Conservation (phyloP, 2,113 vertebrate genomes). For the Xiphorhynchus elegans region DNA sequence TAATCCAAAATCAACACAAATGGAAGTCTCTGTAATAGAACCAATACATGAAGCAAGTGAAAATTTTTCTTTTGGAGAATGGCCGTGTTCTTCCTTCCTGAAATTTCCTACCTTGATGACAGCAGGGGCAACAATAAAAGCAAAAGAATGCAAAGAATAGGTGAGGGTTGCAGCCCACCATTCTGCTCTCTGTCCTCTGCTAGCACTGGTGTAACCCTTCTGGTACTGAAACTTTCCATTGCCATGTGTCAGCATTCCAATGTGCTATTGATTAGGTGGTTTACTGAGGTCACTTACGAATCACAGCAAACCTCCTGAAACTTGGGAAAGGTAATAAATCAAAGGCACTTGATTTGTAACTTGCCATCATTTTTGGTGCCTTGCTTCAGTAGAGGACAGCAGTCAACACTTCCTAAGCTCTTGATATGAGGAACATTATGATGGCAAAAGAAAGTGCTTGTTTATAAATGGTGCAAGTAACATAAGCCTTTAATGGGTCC, state of each 20-base stretch:
- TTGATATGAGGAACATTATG: not conserved
- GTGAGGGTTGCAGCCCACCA: not conserved
- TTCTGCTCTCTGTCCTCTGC: not conserved
- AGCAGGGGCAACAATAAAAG: not conserved
- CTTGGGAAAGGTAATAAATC: not conserved
- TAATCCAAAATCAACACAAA: not conserved
- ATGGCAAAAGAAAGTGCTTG: conserved; percentile 21
- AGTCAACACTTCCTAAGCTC: not conserved
- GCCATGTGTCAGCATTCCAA: not conserved
- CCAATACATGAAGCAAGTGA: not conserved
- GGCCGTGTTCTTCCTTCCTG: not conserved
- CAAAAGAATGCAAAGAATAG: not conserved
- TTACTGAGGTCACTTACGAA: conserved; percentile 3
- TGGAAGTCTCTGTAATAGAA: not conserved
- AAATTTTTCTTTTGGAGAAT: not conserved
- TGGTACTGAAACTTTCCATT: not conserved
- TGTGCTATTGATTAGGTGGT: not conserved
- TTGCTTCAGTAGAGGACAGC: conserved; percentile 5
- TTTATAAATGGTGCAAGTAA: conserved; percentile 30
- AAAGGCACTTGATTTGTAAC: conserved; percentile 42
- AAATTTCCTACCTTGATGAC: not conserved
- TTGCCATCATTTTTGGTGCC: conserved; percentile 29
- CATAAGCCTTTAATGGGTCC: conserved; percentile 63
- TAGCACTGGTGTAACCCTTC: conserved; percentile 4
- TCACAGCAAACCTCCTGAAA: conserved; percentile 11